Percentiles rank a stretch among this genome's conserved stretches.
Evolutionary conservation across 2,797 vertebrate genomes (phyloP).

Genomic region (Potorous gilbertii): DNA sequence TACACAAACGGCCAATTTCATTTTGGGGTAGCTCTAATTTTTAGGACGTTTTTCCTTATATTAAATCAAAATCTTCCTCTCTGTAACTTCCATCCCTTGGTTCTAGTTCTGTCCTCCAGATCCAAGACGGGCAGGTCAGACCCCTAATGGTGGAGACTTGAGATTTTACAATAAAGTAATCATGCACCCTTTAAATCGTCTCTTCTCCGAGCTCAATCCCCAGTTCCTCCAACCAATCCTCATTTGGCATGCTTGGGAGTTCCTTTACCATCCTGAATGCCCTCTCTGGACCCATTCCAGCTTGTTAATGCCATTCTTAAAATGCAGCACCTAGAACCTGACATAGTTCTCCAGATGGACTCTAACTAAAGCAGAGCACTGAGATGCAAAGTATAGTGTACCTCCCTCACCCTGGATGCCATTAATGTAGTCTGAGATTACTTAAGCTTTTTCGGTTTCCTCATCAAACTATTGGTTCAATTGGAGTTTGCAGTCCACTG

Average conservation of each 20-base stretch:
- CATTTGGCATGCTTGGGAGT: neutral
- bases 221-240: neutral
- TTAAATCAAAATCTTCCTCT: slow-evolving; percentile 1
- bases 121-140: slow-evolving; percentile 2
- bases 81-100: slow-evolving; percentile 1
- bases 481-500: neutral
- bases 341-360: neutral
- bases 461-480: neutral
- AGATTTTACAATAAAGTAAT: slow-evolving; percentile 8
- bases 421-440: neutral
- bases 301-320: neutral
- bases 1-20: neutral
- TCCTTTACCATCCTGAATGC: neutral
- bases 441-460: neutral
- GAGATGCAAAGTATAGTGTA: neutral
- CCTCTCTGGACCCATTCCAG: neutral
- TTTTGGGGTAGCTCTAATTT: neutral
- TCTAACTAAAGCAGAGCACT: neutral
- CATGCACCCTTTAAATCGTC: neutral
- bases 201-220: neutral
- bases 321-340: neutral
- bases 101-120: slow-evolving; percentile 7
- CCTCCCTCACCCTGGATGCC: neutral
- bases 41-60: neutral
- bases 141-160: neutral